Base-by-base conservation (phyloP, 2,797 vertebrate species). In the Hybognathus amarus region DNA sequence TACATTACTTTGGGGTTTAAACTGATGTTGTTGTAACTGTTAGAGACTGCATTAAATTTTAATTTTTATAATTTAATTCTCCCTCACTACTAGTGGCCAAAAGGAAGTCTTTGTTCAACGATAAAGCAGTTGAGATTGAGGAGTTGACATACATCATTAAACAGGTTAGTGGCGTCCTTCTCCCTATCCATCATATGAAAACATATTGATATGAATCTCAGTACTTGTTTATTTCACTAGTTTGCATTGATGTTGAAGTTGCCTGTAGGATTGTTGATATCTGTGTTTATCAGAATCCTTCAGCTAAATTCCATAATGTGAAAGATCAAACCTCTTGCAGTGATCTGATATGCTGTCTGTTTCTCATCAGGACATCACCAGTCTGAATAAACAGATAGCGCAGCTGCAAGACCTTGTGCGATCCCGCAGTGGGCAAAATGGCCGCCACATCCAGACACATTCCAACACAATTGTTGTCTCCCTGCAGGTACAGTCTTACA, bases 91-190 rank as follows among this genome's bases (percentile, higher is more conserved):
- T 86, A 98, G 97, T 98, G 96, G 97, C 97, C 88, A 98, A 98
- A 91, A 94, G 96, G 87, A 98, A 97, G 90, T 98, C 97, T n/a
- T 93, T 98, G 33, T 98, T 98, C 84, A 96, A 98, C 12, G 97
- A 98, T 92, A 98, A 98, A 89, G 95, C 95, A 0, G 94, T 97
- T 87, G 97, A 97, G 90, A 97, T 98, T 0, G 97, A 98, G 87
- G 97, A 98, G 85, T 90, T 98, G 6, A 98, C 97, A 0, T 98
- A 98, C 84, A 98, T 98, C 87, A 97, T 98, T 89, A 98, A 97
- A 89, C 97, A 98, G 94, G 97, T 97, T 85, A 90, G 94, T 52
- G 5, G 1, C 1, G 2, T 71, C 18, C 7, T 52, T 24, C 38
- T 30, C 15, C 6, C 2, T 61, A 9, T 61, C 12, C 6, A 13